phyloP scores from a whole-genome alignment of 2,797 vertebrate genomes.

The Rousettus madagascariensis region DNA sequence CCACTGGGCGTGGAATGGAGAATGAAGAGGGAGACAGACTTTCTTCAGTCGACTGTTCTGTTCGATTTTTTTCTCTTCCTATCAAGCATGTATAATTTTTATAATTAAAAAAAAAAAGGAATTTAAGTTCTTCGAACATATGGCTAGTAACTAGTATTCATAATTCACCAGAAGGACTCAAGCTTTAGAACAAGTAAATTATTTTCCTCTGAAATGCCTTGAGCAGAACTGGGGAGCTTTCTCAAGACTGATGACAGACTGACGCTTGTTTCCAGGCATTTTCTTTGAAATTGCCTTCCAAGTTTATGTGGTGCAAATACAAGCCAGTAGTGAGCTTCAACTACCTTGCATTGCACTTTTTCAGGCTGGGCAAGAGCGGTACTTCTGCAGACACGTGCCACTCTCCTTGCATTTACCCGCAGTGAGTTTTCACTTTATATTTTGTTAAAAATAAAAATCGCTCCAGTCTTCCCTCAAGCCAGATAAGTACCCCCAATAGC shows the following conservation, averaged over 20 bases:
- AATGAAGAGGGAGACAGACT: neutral
- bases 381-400: neutral
- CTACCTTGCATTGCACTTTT: neutral
- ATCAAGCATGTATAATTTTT: conserved; percentile 64
- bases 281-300: conserved; percentile 73
- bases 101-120: conserved; percentile 21
- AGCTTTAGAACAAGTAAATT: conserved; percentile 65
- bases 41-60: conserved; percentile 9
- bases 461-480: neutral
- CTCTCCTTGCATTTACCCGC: neutral
- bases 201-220: conserved; percentile 66
- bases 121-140: conserved; percentile 55
- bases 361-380: neutral
- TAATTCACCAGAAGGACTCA: conserved; percentile 74
- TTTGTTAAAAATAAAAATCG: neutral
- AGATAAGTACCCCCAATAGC: neutral
- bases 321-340: neutral
- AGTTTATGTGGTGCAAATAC: conserved; percentile 28
- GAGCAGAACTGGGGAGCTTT: conserved; percentile 60
- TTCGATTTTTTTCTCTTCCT: conserved; percentile 31
- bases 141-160: conserved; percentile 77
- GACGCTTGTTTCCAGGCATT: conserved; percentile 71
- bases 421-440: neutral
- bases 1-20: neutral
- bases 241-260: conserved; percentile 64